Percentiles rank a stretch among this genome's conserved stretches.
Evolutionary conservation across 2,888 invertebrate genomes (phyloP).

Genomic region (Mesoligia furuncula): DNA sequence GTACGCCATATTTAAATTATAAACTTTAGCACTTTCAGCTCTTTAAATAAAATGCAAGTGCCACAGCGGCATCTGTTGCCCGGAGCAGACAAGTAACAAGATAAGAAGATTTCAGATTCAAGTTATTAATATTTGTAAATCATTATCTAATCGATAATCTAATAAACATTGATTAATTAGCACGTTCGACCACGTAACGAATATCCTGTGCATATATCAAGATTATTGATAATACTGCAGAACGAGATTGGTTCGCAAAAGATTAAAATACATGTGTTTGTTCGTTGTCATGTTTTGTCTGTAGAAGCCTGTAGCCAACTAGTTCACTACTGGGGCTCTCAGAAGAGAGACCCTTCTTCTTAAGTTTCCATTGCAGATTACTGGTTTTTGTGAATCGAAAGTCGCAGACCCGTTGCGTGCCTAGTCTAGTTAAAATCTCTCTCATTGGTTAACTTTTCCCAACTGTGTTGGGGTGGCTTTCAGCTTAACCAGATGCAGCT

Average conservation of each 20-base stretch:
- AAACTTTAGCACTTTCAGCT: conserved; percentile 6
- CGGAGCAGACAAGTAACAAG: conserved; percentile 10
- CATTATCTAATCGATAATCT: conserved; percentile 43
- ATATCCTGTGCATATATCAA: neutral
- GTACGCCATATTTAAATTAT: conserved; percentile 17
- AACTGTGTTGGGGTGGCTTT: neutral
- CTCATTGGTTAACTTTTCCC: neutral
- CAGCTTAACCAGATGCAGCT: neutral
- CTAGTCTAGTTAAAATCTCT: neutral
- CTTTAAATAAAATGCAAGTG: conserved; percentile 1
- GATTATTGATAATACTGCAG: conserved; percentile 28
- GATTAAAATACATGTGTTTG: conserved; percentile 3
- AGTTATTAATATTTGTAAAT: conserved; percentile 14
- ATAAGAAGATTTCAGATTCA: conserved; percentile 38
- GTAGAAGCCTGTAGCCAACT: neutral
- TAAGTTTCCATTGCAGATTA: neutral
- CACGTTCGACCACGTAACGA: neutral
- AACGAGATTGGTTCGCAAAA: conserved; percentile 31
- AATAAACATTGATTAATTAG: conserved; percentile 24
- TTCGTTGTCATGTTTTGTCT: neutral
- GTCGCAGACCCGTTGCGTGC: neutral
- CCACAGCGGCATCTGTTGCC: neutral
- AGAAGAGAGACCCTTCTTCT: neutral
- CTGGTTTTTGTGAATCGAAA: neutral
- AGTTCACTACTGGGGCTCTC: neutral